Evolutionary conservation across 2,888 invertebrate genomes (phyloP), one percentile per base, ranked within the genome.

Genomic region (Gortyna flavago): DNA sequence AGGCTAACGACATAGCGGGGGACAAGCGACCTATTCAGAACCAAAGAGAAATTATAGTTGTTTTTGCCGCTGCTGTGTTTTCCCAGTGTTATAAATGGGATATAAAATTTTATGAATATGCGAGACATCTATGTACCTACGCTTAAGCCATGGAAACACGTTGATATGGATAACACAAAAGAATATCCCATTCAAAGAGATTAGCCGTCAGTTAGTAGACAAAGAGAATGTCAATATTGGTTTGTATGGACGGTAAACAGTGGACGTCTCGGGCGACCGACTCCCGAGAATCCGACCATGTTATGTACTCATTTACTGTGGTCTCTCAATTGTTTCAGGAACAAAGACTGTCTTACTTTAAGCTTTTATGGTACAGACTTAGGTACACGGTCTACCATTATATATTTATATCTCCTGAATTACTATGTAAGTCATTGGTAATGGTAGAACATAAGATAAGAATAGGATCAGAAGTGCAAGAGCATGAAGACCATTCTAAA

Each of bases 211-310:
- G 93, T 92, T 92, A 92, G 92, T 91, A 92, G 93, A 95, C 95
- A 95, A 96, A 93, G 93, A 92, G 91, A 94, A 93, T 95, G 95
- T 95, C 96, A 96, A 96, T 95, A 95, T 95, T 95, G 94, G 94
- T 94, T 93, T 94, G 93, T 93, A 93, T 93, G 92, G 90, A 91
- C 91, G 86, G 94, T 94, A 94, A 95, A 95, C 94, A 95, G 89
- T 89, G 90, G 90, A 88, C 88, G 92, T 90, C 91, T 93, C 93
- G 86, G 89, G 80, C 91, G 92, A 89, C 85, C 89, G 90, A 89
- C 90, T 95, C 94, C 94, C 93, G 92, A 93, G 95, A 94, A 96
- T 93, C 92, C 88, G 89, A 89, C 90, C 85, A 90, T 89, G 90
- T 92, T 84, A 69, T 29, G 65, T 82, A 72, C 90, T 89, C 84